These are phyloP conservation scores for Chymomyza procnemis DNA, from an alignment of 2,888 invertebrate species.

Conservation along the genomic window DNA sequence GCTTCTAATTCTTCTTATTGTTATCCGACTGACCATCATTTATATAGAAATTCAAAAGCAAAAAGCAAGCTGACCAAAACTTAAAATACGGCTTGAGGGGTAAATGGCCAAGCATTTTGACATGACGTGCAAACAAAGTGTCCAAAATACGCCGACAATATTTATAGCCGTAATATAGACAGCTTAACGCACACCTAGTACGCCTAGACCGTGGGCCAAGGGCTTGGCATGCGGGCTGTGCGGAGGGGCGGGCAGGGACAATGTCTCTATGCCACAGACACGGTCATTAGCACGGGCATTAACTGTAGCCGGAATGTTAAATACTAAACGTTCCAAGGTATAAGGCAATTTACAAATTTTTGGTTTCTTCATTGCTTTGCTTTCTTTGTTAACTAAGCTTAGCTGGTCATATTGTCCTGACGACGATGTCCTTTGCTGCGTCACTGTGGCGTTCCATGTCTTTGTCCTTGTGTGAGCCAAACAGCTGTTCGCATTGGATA, in stretches of 20 bases:
- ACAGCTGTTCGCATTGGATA: too few relatives aligned
- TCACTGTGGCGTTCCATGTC: too few relatives aligned
- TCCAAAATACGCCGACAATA: background rate
- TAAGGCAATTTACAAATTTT: background rate
- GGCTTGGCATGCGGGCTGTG: too few relatives aligned
- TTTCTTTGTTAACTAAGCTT: too few relatives aligned
- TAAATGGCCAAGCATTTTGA: background rate
- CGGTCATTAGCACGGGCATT: background rate
- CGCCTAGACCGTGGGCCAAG: background rate
- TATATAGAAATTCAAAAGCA: background rate
- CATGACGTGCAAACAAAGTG: background rate
- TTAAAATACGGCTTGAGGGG: background rate
- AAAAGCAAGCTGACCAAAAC: background rate
- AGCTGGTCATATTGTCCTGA: too few relatives aligned
- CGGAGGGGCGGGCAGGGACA: background rate
- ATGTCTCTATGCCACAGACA: background rate
- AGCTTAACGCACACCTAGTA: background rate
- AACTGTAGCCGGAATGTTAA: background rate
- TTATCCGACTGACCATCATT: background rate
- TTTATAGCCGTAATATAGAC: background rate
- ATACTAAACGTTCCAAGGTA: background rate
- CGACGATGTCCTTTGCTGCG: background rate
- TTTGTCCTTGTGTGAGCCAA: background rate
- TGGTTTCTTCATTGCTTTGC: background rate
- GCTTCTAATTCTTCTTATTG: background rate